Conservation (phyloP, 2,797 vertebrate species). For the Aphelocoma californica region DNA sequence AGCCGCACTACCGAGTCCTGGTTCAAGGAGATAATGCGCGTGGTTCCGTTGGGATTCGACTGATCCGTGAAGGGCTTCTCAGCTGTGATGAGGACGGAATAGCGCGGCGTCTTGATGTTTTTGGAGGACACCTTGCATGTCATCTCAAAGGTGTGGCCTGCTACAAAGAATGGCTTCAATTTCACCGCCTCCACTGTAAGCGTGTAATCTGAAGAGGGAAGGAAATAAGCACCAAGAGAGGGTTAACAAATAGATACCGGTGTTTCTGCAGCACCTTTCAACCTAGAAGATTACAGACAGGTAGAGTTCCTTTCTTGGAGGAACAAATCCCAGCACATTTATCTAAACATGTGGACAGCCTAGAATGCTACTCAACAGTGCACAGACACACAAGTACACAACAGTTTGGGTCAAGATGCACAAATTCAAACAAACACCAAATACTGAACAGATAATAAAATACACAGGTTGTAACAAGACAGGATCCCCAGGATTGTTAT, state of each 20-base stretch:
- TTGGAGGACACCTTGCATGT: constrained; percentile 81
- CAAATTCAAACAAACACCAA: neutral
- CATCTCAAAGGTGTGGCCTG: constrained; percentile 94
- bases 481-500: neutral
- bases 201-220: constrained; percentile 78
- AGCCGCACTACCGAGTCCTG: constrained; percentile 85
- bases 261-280: neutral
- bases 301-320: neutral
- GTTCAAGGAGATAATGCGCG: constrained; percentile 85
- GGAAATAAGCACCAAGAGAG: constrained; percentile 13
- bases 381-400: neutral
- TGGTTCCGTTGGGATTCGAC: constrained; percentile 61
- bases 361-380: neutral
- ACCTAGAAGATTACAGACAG: neutral
- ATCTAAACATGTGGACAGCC: neutral
- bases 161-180: constrained; percentile 81
- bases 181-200: constrained; percentile 82
- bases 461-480: neutral
- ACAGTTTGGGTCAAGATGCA: neutral
- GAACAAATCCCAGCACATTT: neutral
- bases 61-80: constrained; percentile 75
- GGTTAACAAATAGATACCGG: neutral
- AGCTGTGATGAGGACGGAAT: constrained; percentile 85
- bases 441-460: neutral
- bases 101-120: constrained; percentile 83